phyloP scores from a whole-genome alignment of 2,888 invertebrate species.

The Iphiclides podalirius region DNA sequence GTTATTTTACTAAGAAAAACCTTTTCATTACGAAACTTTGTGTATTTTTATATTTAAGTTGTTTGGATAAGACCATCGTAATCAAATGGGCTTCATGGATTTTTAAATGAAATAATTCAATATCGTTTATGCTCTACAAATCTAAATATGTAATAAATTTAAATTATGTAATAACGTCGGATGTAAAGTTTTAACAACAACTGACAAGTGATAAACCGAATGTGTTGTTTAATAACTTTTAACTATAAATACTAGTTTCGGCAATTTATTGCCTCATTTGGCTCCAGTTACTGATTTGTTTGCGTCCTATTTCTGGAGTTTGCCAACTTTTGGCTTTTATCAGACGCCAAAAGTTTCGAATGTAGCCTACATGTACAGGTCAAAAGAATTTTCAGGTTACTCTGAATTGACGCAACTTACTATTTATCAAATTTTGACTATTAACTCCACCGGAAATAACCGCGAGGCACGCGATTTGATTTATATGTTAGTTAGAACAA shows the following conservation, averaged over 20 bases:
- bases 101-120: no score
- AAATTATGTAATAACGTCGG: no score
- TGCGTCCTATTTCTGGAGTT: constrained; percentile 10
- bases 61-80: no score
- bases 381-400: constrained; percentile 1
- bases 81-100: no score
- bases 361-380: background rate
- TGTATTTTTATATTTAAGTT: no score
- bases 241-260: constrained; percentile 5
- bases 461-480: constrained; percentile 38
- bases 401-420: background rate
- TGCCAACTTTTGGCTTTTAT: constrained; percentile 11
- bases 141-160: no score
- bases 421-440: constrained; percentile 8
- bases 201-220: background rate
- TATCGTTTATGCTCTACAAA: no score
- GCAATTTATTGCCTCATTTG: constrained; percentile 17
- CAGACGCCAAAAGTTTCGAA: constrained; percentile 1
- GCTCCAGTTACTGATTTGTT: background rate
- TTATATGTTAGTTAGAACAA: constrained; percentile 40
- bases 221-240: background rate
- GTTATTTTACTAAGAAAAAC: no score
- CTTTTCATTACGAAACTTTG: no score
- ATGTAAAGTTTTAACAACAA: no score
- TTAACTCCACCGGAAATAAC: constrained; percentile 8